Base-by-base conservation (phyloP, 2,113 vertebrate genomes). In the Romanogobio albipinnatus region DNA sequence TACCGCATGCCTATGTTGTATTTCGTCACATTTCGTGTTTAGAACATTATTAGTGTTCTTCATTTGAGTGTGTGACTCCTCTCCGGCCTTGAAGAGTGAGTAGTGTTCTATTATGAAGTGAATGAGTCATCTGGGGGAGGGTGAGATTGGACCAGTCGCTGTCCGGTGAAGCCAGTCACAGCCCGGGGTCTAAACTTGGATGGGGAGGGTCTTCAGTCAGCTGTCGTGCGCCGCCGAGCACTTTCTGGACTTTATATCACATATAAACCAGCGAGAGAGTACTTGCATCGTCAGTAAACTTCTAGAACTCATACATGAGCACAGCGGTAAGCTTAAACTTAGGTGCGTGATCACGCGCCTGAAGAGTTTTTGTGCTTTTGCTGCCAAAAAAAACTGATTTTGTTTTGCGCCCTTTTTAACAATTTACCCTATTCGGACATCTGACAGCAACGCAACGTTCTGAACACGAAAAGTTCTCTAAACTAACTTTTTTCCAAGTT, bases 101-200 rank as follows among this genome's bases (percentile, higher is more conserved):
- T 88, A 86, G 47, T 87, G 58, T 87, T 91, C 93, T 94, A 95
- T 92, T 93, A 91, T 92, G 92, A 89, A 91, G 84, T 4, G 73
- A 17, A 84, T 94, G 93, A 92, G 89, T 94, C 92, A 93, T 82
- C 14, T 14, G 26, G 66, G 49, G 88, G 90, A 76, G 90, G 85
- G 84, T 51, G 77, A 26, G 49, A 84, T 61, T 43, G 36, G 17
- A 74, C 64, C 45, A 73, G 73, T 81, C 19, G 45, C 79, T 58
- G 80, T 5, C 1, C 76, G 85, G 86, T 47, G 45, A 76, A 86
- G 68, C 58, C 87, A 89, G 90, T 87, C 43, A 76, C 26, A 81
- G 79, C 17, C 85, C 10, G 85, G 36, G 74, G 83, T 81, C 91
- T 91, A 89, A 86, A 91, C 90, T 91, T 92, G 92, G 93, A 75